Evolutionary conservation across 2,113 vertebrate genomes (phyloP).

Genomic region (Phalacrocorax aristotelis): DNA sequence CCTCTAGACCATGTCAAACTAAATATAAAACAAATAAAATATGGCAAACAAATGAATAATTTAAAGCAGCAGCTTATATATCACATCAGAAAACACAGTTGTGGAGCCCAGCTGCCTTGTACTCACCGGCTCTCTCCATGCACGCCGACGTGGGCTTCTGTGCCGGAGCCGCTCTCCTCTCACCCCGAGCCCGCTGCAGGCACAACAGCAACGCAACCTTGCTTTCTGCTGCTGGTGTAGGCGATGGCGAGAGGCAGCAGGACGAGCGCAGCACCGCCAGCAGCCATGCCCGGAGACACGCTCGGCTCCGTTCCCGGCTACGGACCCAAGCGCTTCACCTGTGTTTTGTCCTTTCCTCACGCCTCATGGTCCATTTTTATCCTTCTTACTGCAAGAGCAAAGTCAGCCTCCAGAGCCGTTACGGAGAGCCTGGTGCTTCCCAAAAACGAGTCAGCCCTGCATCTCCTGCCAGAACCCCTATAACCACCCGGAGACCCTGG

Average conservation of each 20-base stretch:
- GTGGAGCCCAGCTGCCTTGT: not conserved
- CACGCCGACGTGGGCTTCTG: accelerated
- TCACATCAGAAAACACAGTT: not conserved
- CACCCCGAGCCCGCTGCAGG: not conserved
- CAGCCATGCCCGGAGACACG: accelerated
- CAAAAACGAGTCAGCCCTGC: not conserved
- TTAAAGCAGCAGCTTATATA: not conserved
- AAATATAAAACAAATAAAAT: slow-evolving; percentile 58
- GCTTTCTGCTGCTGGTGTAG: accelerated
- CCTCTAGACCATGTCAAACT: slow-evolving; percentile 43
- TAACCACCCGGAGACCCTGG: accelerated
- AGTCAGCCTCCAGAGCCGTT: accelerated
- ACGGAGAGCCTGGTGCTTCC: not conserved
- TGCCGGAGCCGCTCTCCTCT: not conserved
- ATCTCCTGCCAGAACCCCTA: accelerated
- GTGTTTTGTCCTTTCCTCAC: not conserved
- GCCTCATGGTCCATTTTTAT: accelerated
- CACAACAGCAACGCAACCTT: accelerated
- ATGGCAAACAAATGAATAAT: slow-evolving; percentile 41
- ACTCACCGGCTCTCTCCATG: not conserved
- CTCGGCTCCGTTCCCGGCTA: not conserved
- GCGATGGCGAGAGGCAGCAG: not conserved
- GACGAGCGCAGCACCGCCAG: not conserved
- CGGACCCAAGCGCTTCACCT: not conserved
- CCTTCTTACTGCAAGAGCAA: not conserved